Evolutionary conservation across 2,888 invertebrate species (phyloP).

Genomic region (Pandemis cinnamomeana): DNA sequence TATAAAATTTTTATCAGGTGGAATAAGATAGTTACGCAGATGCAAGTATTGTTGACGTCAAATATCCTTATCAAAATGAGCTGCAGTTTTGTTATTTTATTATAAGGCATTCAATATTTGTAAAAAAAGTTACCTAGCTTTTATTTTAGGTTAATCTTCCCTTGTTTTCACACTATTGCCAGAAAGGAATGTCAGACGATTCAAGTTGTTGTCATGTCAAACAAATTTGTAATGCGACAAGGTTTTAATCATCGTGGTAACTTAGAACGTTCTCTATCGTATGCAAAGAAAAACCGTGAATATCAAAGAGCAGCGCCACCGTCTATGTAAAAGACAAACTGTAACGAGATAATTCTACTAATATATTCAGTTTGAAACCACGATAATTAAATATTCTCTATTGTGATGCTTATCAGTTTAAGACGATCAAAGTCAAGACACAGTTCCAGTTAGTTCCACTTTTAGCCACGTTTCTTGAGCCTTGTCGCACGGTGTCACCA

Average conservation of each 20-base stretch:
- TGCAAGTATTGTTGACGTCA: not conserved
- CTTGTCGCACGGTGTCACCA: not conserved
- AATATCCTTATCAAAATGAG: not conserved
- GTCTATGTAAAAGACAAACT: not conserved
- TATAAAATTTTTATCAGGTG: constrained; percentile 32
- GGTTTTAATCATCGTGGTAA: not conserved
- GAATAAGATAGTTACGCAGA: constrained; percentile 8
- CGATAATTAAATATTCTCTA: not conserved
- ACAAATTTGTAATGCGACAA: not conserved
- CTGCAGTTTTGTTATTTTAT: not conserved
- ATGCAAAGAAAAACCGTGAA: not conserved
- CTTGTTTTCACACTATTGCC: not conserved
- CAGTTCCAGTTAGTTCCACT: not conserved
- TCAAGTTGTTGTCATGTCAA: constrained; percentile 1
- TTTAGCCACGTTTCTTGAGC: not conserved
- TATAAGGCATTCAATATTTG: not conserved
- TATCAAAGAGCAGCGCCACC: not conserved
- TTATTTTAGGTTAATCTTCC: not conserved
- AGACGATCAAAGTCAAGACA: not conserved
- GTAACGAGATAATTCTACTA: not conserved
- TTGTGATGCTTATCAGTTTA: not conserved
- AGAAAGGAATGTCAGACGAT: not conserved
- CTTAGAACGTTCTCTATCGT: not conserved
- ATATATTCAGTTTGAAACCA: not conserved
- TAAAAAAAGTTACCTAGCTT: not conserved